Conservation (phyloP, 2,113 vertebrate species). For the Syngnathoides biaculeatus region DNA sequence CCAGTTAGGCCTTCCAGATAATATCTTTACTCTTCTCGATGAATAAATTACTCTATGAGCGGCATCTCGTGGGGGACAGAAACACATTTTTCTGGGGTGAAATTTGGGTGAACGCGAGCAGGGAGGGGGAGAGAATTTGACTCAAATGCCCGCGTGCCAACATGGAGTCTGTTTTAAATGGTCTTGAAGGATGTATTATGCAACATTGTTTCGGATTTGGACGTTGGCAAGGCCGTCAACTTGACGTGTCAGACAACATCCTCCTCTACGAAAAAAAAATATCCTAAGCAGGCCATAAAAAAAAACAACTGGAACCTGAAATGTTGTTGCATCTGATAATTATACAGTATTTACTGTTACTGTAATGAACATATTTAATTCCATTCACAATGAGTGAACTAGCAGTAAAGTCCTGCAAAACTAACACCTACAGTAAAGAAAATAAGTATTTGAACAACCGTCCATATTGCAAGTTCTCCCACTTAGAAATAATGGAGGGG, state of each 20-base stretch:
- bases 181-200: background rate
- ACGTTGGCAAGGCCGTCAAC: background rate
- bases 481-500: too few relatives aligned
- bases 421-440: too few relatives aligned
- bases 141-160: background rate
- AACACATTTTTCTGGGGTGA: slow-evolving; percentile 25
- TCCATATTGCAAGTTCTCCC: too few relatives aligned
- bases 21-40: slow-evolving; percentile 19
- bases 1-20: background rate
- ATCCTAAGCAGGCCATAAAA: background rate
- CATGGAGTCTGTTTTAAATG: background rate
- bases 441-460: too few relatives aligned
- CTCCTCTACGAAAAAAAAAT: background rate
- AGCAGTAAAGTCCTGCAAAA: too few relatives aligned
- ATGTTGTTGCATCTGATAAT: background rate
- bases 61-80: slow-evolving; percentile 20
- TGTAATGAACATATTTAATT: too few relatives aligned
- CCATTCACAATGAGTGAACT: too few relatives aligned
- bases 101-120: slow-evolving; percentile 16
- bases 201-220: background rate
- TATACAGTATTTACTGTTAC: background rate
- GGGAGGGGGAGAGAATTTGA: background rate
- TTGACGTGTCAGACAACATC: background rate
- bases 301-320: background rate
- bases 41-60: slow-evolving; percentile 36